Conservation (phyloP, 2,113 vertebrate genomes). For the Nyctereutes procyonoides region DNA sequence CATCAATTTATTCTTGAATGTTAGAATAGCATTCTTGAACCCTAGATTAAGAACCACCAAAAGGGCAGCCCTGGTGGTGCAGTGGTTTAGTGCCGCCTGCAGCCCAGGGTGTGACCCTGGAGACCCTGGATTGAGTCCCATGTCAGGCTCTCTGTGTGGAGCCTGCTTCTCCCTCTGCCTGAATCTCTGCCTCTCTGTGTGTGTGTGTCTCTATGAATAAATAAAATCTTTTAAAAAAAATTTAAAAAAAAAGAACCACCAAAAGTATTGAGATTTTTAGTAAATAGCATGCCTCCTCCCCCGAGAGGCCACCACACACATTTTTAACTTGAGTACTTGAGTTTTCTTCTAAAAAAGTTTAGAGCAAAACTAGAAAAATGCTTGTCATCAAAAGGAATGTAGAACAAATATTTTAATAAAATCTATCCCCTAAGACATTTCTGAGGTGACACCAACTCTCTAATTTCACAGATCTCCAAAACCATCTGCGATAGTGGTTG, state of each 20-base stretch:
- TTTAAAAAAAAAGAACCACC: not conserved
- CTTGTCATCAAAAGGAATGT: conserved; percentile 39
- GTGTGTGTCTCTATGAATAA: too few relatives aligned
- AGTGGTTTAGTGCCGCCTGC: too few relatives aligned
- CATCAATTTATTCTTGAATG: not conserved
- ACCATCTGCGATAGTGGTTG: not conserved
- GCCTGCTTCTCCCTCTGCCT: too few relatives aligned
- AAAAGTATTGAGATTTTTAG: not conserved
- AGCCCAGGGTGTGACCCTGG: too few relatives aligned
- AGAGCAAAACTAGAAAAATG: conserved; percentile 15
- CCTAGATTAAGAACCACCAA: not conserved
- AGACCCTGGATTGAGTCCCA: too few relatives aligned
- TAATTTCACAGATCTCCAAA: not conserved
- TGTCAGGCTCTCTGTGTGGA: too few relatives aligned
- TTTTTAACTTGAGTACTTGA: not conserved
- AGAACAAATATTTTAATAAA: conserved; percentile 64
- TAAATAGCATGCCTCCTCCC: not conserved
- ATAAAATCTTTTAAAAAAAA: too few relatives aligned
- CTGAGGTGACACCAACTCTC: not conserved
- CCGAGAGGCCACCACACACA: not conserved
- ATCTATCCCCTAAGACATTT: conserved; percentile 25
- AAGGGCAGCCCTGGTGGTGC: too few relatives aligned
- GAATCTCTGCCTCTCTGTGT: too few relatives aligned
- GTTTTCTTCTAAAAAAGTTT: conserved; percentile 10
- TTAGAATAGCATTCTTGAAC: not conserved